Evolutionary conservation across 2,797 vertebrate genomes (phyloP).

Genomic region (Urocyon cinereoargenteus): DNA sequence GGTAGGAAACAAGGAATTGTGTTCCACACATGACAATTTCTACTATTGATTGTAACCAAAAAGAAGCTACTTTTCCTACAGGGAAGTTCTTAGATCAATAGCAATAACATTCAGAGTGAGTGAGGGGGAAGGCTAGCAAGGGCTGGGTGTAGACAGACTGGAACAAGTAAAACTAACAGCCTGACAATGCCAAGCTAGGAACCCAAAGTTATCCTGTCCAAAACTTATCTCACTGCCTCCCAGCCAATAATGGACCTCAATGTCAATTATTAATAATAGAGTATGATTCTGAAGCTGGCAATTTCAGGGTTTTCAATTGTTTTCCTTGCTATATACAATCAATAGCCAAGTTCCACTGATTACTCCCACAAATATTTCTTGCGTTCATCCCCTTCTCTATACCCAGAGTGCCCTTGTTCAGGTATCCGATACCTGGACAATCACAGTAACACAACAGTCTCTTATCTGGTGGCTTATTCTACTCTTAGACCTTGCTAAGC

Average conservation of each 20-base stretch:
- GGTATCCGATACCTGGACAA: not conserved
- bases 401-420: not conserved
- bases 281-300: constrained; percentile 40
- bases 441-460: not conserved
- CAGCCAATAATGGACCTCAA: not conserved
- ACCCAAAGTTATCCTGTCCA: not conserved
- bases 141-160: not conserved
- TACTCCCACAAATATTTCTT: not conserved
- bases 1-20: not conserved
- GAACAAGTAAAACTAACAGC: constrained; percentile 48
- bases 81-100: constrained; percentile 52
- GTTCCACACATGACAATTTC: constrained; percentile 5
- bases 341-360: not conserved
- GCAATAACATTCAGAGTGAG: constrained; percentile 39
- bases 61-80: constrained; percentile 63
- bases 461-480: not conserved
- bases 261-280: constrained; percentile 6
- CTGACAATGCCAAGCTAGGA: not conserved
- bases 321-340: constrained; percentile 20
- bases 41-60: constrained; percentile 38
- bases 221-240: constrained; percentile 9
- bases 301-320: not conserved
- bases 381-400: not conserved
- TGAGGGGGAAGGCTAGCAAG: not conserved
- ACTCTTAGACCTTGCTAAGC: constrained; percentile 6